phyloP scores from a whole-genome alignment of 2,797 vertebrate species.

The Jordanella pulchra region DNA sequence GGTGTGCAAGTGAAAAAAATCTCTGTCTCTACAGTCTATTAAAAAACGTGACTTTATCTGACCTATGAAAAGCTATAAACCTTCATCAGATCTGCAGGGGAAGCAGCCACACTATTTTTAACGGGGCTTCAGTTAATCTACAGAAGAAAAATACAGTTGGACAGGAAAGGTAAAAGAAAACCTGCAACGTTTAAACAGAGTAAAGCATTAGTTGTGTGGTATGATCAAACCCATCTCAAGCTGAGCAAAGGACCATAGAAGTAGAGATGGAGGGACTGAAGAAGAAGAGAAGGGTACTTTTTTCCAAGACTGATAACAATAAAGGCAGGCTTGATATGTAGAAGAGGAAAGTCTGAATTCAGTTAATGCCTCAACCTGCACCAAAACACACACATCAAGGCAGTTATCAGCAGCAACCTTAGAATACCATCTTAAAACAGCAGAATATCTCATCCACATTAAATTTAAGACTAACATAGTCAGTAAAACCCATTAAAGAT shows the following conservation, averaged over 20 bases:
- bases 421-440: slow-evolving; percentile 19
- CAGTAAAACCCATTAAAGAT: slow-evolving; percentile 20
- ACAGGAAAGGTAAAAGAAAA: slow-evolving; percentile 44
- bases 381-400: slow-evolving; percentile 16
- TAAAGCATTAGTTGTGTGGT: slow-evolving; percentile 69
- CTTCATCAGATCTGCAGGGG: slow-evolving; percentile 42
- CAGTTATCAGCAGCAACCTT: slow-evolving; percentile 26
- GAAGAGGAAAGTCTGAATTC: slow-evolving; percentile 36
- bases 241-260: slow-evolving; percentile 46
- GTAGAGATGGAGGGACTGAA: slow-evolving; percentile 45
- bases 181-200: slow-evolving; percentile 66
- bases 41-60: slow-evolving; percentile 20
- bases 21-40: slow-evolving; percentile 12
- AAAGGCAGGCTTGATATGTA: slow-evolving; percentile 64
- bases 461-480: slow-evolving; percentile 17
- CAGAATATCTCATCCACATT: slow-evolving; percentile 8
- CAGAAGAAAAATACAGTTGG: slow-evolving; percentile 26
- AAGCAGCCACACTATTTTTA: slow-evolving; percentile 14
- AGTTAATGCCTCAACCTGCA: slow-evolving; percentile 29
- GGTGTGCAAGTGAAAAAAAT: slow-evolving; percentile 16
- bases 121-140: slow-evolving; percentile 42
- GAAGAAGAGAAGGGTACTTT: slow-evolving; percentile 22
- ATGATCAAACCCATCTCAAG: slow-evolving; percentile 57
- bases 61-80: slow-evolving; percentile 47
- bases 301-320: slow-evolving; percentile 55